Percentiles rank a stretch among this genome's conserved stretches.
These are phyloP conservation scores for Corynorhinus townsendii DNA, from an alignment of 2,113 vertebrate species.

Conservation along the genomic window DNA sequence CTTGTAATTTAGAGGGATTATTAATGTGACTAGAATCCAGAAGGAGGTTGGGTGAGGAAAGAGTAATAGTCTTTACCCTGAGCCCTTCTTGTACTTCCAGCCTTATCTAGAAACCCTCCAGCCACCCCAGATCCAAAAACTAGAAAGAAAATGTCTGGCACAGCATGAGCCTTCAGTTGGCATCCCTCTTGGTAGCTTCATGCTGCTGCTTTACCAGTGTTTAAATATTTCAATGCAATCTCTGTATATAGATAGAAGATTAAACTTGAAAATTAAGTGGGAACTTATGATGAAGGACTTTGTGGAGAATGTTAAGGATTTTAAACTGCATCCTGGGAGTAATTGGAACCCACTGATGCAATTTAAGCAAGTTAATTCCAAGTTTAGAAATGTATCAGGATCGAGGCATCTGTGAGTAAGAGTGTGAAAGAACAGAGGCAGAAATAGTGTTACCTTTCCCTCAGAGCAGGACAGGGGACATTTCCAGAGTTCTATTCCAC, in stretches of 20 bases:
- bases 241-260: background rate
- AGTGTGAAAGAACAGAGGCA: background rate
- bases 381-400: background rate
- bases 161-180: background rate
- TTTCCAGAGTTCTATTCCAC: background rate
- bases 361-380: background rate
- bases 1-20: background rate
- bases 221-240: background rate
- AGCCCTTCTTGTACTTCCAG: background rate
- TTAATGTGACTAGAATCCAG: background rate
- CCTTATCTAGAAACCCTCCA: background rate
- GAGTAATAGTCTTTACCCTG: background rate
- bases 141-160: background rate
- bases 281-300: background rate
- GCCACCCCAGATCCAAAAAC: background rate
- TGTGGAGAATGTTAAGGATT: background rate
- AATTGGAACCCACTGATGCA: background rate
- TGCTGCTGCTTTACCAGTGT: background rate
- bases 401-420: background rate
- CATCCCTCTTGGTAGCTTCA: background rate
- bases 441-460: background rate
- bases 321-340: background rate
- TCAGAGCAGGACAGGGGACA: background rate
- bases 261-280: background rate
- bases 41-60: background rate